Evolutionary conservation across 2,888 invertebrate genomes (phyloP), one percentile per base, ranked within the genome.

Genomic region (Agrenia bidenticulata): DNA sequence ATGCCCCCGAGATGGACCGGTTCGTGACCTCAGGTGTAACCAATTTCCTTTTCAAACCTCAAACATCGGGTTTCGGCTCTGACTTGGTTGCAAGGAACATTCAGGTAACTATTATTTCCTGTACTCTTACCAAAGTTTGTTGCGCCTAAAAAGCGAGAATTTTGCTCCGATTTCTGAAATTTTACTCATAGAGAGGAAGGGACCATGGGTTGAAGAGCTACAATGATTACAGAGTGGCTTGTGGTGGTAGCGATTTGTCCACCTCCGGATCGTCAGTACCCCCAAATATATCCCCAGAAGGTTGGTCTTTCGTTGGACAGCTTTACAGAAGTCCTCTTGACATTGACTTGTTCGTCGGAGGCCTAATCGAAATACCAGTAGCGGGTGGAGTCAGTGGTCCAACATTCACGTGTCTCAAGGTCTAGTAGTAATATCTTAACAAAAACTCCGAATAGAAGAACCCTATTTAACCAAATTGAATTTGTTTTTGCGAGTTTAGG

Each of bases 171-270:
- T 11, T n/a, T n/a, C n/a, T n/a, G n/a, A n/a, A n/a, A n/a, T n/a
- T n/a, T n/a, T 45, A 17, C 5, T 45, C 15, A 45, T 15, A 45
- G 61, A 37, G 74, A 61, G 73, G 73, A 21, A 55, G 79, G 21
- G 79, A 79, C 66, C 78, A 79, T 61, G 79, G 78, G 9, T 39
- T 78, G 4, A 76, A 75, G 19, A 75, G 76, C 2, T 79, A 78
- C 66, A 77, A 77, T 17, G 68, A 67, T 19, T 82, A 79, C 68
- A 73, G 82, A 11, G 2, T 54, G 41, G 13, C 41, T 2, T 70
- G 66, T 27, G 57, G 58, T 17, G 53, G 67, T 9, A 21, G 56
- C 0, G 2, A 49, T 1, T 39, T 69, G 11, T 17, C 56, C n/a
- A 15, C 45, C 5, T 45, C 7, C 7, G n/a, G n/a, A 5, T 4